These are phyloP conservation scores for Lepidurus arcticus DNA, from an alignment of 1,140 invertebrate genomes.

Conservation along the genomic window DNA sequence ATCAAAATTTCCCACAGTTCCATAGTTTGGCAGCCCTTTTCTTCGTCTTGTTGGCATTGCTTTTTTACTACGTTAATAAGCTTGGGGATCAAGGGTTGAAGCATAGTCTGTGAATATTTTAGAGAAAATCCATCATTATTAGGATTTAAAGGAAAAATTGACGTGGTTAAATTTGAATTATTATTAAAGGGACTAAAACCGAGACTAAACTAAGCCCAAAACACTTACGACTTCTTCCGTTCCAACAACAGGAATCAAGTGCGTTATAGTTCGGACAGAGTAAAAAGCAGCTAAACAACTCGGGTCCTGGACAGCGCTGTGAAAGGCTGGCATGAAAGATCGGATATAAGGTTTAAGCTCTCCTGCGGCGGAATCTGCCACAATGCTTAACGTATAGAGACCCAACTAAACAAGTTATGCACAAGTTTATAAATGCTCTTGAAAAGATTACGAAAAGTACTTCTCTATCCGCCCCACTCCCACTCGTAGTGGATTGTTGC, in stretches of 20 bases:
- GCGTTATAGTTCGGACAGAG: conserved; percentile 55
- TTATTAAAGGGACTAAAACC: background rate
- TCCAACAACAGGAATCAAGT: conserved; percentile 54
- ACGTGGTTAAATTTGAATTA: background rate
- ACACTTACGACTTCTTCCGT: conserved; percentile 53
- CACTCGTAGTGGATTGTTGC: conserved; percentile 52
- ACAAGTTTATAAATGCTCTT: conserved; percentile 26
- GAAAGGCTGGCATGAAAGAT: conserved; percentile 52
- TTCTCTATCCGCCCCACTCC: conserved; percentile 53
- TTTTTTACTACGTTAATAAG: conserved; percentile 55
- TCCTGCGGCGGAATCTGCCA: conserved; percentile 56
- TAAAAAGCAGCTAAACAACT: conserved; percentile 53
- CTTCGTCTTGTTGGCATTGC: conserved; percentile 52
- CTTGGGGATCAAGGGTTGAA: conserved; percentile 57
- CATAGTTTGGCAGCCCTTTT: conserved; percentile 57
- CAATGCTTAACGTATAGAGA: conserved; percentile 57
- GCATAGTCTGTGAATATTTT: conserved; percentile 47
- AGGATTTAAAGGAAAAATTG: too few relatives aligned
- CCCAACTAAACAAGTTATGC: conserved; percentile 52
- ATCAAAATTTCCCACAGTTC: conserved; percentile 67
- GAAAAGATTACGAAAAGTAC: conserved; percentile 41
- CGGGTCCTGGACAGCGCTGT: conserved; percentile 50
- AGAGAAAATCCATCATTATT: background rate
- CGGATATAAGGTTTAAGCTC: conserved; percentile 53
- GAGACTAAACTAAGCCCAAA: conserved; percentile 30